Evolutionary conservation across 2,113 vertebrate genomes (phyloP).

Genomic region (Sander vitreus): DNA sequence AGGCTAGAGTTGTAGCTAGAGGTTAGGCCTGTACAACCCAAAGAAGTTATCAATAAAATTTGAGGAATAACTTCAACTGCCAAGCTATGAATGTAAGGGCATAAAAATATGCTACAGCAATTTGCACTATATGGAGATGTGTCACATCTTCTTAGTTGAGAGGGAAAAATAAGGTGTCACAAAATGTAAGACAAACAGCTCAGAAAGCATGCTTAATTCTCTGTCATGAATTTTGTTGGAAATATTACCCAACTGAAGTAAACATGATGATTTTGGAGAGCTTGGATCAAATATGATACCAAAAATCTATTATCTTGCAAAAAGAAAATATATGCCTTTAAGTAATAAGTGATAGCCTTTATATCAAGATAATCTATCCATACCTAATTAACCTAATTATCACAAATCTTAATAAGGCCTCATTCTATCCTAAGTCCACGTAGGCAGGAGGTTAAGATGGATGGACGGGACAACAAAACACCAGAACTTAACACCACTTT

Average conservation of each 20-base stretch:
- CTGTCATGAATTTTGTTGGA: neutral
- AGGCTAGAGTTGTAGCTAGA: slow-evolving; percentile 32
- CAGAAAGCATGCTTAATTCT: neutral
- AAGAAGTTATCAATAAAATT: slow-evolving; percentile 34
- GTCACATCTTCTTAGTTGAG: neutral
- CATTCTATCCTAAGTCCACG: neutral
- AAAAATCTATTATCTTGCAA: slow-evolving; percentile 14
- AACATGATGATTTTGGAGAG: slow-evolving; percentile 10
- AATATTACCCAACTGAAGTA: slow-evolving; percentile 11
- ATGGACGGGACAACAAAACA: neutral
- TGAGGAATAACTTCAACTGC: neutral
- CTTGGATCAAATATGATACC: slow-evolving; percentile 8
- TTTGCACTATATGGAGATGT: neutral
- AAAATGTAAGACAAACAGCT: slow-evolving; percentile 15
- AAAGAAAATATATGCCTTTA: neutral
- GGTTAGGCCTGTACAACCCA: slow-evolving; percentile 12
- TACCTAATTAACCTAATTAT: neutral
- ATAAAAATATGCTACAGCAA: slow-evolving; percentile 9
- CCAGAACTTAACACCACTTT: too few species aligned
- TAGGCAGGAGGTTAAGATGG: neutral
- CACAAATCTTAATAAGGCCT: neutral
- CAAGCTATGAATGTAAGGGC: slow-evolving; percentile 6
- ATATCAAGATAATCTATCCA: slow-evolving; percentile 1
- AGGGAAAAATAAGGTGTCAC: slow-evolving; percentile 3
- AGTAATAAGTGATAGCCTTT: neutral